These are phyloP conservation scores for Drosophila pseudotakahashii DNA, from an alignment of 2,888 invertebrate species.

Conservation along the genomic window DNA sequence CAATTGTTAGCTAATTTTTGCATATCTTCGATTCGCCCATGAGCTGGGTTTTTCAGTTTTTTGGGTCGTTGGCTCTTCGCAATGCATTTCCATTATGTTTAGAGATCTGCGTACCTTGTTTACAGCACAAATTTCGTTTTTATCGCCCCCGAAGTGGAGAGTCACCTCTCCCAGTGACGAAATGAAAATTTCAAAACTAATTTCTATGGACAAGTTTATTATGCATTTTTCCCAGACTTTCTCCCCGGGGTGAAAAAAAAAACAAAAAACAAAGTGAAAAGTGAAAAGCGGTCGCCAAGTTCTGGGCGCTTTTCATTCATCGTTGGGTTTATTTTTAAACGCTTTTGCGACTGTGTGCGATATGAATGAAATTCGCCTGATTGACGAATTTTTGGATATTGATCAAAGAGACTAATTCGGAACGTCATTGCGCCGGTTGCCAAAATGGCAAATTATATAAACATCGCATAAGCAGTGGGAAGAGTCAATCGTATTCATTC, in stretches of 20 bases:
- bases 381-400: slow-evolving; percentile 70
- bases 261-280: no score
- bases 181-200: slow-evolving; percentile 33
- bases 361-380: slow-evolving; percentile 65
- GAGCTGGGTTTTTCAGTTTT: not conserved
- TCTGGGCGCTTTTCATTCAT: slow-evolving; percentile 41
- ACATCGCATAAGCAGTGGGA: not conserved
- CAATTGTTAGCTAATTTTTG: slow-evolving; percentile 5
- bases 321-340: slow-evolving; percentile 38
- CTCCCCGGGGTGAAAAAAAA: slow-evolving; percentile 21
- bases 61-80: slow-evolving; percentile 27
- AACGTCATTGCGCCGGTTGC: slow-evolving; percentile 37
- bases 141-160: slow-evolving; percentile 24
- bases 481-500: slow-evolving; percentile 10
- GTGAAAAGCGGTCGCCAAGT: slow-evolving; percentile 6
- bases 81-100: slow-evolving; percentile 1
- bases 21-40: not conserved
- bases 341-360: slow-evolving; percentile 13
- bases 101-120: slow-evolving; percentile 19
- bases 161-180: slow-evolving; percentile 27
- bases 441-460: slow-evolving; percentile 39
- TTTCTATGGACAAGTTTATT: slow-evolving; percentile 36
- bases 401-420: slow-evolving; percentile 55
- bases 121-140: slow-evolving; percentile 25
- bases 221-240: slow-evolving; percentile 44